Conservation (phyloP, 2,797 vertebrate species). For the Spatula clypeata region DNA sequence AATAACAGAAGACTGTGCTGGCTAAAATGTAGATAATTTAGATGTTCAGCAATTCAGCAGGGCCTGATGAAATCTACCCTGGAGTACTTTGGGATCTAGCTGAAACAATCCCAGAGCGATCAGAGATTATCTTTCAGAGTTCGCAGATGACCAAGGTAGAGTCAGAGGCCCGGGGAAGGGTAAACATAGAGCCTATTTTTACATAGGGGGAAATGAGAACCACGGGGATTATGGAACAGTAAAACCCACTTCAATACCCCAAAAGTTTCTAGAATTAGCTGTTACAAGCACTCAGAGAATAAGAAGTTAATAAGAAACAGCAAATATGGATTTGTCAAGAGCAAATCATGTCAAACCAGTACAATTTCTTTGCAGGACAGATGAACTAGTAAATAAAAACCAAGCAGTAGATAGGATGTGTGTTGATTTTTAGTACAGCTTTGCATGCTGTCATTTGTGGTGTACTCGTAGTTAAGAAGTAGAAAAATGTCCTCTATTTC, state of each 20-base stretch:
- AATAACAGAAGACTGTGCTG: constrained; percentile 36
- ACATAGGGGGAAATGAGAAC: constrained; percentile 60
- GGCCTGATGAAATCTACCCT: constrained; percentile 64
- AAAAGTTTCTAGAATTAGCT: constrained; percentile 78
- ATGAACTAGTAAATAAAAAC: constrained; percentile 8
- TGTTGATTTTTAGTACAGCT: neutral
- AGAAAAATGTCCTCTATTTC: neutral
- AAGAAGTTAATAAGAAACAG: constrained; percentile 81
- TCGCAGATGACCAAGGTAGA: constrained; percentile 68
- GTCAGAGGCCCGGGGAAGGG: constrained; percentile 67
- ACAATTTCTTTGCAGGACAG: neutral
- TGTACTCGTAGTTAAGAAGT: rapidly evolving
- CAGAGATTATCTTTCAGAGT: constrained; percentile 68
- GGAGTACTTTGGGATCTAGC: constrained; percentile 34
- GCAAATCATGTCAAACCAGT: constrained; percentile 48
- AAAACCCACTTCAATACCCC: constrained; percentile 66
- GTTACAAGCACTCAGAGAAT: constrained; percentile 76
- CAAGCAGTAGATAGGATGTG: neutral
- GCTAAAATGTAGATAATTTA: constrained; percentile 51
- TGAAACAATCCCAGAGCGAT: constrained; percentile 52
- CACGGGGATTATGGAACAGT: constrained; percentile 67
- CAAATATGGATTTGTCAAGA: constrained; percentile 76
- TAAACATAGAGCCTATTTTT: constrained; percentile 61
- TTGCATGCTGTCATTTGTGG: neutral
- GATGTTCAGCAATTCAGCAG: constrained; percentile 61